Evolutionary conservation across 64 coral and sea anemone species (phyloP), one percentile per base, ranked within the genome.

Genomic region (Catalaphyllia jardinei): DNA sequence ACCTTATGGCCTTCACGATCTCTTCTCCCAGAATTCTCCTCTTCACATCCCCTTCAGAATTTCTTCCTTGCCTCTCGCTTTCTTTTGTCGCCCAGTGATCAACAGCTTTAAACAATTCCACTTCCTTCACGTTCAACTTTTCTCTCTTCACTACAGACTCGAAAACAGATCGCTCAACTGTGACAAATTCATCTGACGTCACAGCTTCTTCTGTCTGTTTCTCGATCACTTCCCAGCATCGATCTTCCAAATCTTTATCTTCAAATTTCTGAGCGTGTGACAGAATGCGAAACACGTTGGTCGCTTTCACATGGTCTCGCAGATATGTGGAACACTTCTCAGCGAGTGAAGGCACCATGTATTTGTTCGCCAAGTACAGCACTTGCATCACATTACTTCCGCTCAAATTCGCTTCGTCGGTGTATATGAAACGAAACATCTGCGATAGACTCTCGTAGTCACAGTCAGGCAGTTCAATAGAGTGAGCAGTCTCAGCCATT

Each of bases 211-310:
- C 39, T 51, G 42, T 52, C 4, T 52, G 1, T 2, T 54, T 4
- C 76, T 78, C 76, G 20, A 78, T 78, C 46, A 78, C 76, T 57
- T 78, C 76, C 76, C 76, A 78, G 52, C 52, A 54, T 54, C 52
- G 52, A 54, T 54, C 52, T 54, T 54, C 52, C 52, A 54, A 54
- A 54, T 78, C 49, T 78, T 78, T 78, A 52, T 78, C 76, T 55
- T 57, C 76, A 52, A 78, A 78, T 50, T 78, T 78, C 76, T 52
- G 39, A 52, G 4, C 76, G 76, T 78, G 76, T n/a, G 51, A 46
- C 2, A 78, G 42, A 54, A 78, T 8, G 24, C 39, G 55, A 27
- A 78, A 78, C 19, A 78, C 42, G 20, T 78, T 78, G 46, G 76
- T 1, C 11, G 46, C 39, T 0, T 22, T 0, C 50, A 78, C 4